Percentiles rank a stretch among this genome's conserved stretches.
These are phyloP conservation scores for Mechanitis mazaeus DNA, from an alignment of 2,888 invertebrate genomes.

Conservation along the genomic window DNA sequence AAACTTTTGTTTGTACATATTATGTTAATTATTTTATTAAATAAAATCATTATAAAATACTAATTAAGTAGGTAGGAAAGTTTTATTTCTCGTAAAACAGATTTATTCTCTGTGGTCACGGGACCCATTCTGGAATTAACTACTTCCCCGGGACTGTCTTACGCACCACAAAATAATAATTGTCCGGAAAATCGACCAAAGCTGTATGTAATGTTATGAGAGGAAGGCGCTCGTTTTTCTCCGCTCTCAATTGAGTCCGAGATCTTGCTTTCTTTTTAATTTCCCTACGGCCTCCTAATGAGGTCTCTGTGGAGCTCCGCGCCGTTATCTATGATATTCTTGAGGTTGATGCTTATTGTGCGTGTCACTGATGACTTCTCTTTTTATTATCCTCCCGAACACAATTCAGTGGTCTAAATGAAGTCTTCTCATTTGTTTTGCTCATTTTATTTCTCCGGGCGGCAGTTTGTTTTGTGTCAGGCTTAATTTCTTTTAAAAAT, in stretches of 20 bases:
- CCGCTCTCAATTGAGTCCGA: conserved; percentile 73
- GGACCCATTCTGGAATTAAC: conserved; percentile 54
- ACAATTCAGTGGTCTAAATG: conserved; percentile 75
- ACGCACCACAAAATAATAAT: conserved; percentile 78
- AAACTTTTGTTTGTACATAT: conserved; percentile 2
- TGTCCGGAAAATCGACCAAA: conserved; percentile 74
- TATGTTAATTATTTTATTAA: too few relatives aligned
- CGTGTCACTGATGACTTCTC: conserved; percentile 77
- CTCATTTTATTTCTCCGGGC: conserved; percentile 75
- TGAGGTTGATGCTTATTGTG: conserved; percentile 78
- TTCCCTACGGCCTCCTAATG: conserved; percentile 77
- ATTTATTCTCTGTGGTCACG: conserved; percentile 26
- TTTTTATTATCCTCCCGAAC: conserved; percentile 77
- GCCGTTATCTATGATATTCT: conserved; percentile 77
- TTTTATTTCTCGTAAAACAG: conserved; percentile 27
- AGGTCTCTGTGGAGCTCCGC: conserved; percentile 67
- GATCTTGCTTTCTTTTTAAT: conserved; percentile 77
- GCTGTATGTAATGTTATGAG: conserved; percentile 77
- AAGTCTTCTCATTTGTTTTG: conserved; percentile 74
- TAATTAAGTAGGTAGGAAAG: neutral
- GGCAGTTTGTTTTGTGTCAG: conserved; percentile 53
- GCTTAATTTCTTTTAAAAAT: conserved; percentile 25
- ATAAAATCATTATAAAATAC: too few relatives aligned
- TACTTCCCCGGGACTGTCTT: conserved; percentile 66
- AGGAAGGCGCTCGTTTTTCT: conserved; percentile 70